phyloP scores from a whole-genome alignment of 2,888 invertebrate genomes.

The Eilema caniola region DNA sequence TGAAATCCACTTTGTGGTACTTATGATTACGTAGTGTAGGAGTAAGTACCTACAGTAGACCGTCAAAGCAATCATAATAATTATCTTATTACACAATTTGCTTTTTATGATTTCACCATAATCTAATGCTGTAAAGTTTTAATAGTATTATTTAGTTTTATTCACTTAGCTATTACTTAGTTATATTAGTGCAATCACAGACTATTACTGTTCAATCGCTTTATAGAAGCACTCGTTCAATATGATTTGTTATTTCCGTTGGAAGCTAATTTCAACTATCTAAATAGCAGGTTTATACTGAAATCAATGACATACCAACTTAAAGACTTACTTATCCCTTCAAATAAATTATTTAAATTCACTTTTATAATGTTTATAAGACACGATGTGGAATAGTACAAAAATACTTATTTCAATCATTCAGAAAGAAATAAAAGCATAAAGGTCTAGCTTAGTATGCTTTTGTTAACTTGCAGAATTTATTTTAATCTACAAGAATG shows the following conservation, averaged over 20 bases:
- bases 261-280: constrained; percentile 11
- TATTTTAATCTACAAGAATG: neutral
- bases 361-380: neutral
- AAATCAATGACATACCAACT: neutral
- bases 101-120: constrained; percentile 11
- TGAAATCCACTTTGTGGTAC: neutral
- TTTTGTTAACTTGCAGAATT: neutral
- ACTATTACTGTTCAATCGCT: constrained; percentile 19
- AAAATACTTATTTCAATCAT: neutral
- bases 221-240: constrained; percentile 21
- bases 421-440: no score
- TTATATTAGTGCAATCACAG: constrained; percentile 32
- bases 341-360: neutral
- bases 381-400: neutral
- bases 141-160: constrained; percentile 33
- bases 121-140: constrained; percentile 20
- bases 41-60: neutral
- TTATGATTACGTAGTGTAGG: neutral
- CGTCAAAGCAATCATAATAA: constrained; percentile 3
- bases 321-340: neutral
- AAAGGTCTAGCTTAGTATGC: no score
- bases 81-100: constrained; percentile 11
- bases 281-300: neutral
- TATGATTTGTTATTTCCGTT: constrained; percentile 18
- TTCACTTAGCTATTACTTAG: constrained; percentile 27